Base-by-base conservation (phyloP, 2,113 vertebrate species). In the Triplophysa siluroides region DNA sequence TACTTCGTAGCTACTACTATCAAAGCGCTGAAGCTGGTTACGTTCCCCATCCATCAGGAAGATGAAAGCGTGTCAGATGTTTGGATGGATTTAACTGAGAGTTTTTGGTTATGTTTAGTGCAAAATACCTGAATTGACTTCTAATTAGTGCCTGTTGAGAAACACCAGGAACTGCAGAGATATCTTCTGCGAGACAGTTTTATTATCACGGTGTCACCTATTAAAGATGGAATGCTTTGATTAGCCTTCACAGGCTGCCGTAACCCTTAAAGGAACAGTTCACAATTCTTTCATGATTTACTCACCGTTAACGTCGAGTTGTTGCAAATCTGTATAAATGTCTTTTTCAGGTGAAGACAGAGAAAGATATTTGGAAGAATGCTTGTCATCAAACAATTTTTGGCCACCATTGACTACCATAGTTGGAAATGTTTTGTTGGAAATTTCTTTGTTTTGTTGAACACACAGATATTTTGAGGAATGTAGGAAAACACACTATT, bases 161-260 rank as follows among this genome's bases (percentile, higher is more conserved):
- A 50, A 69, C 43, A 52, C 19, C 21, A 8, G 45, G 11, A 52
- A 24, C 45, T 14, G 12, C 45, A 23, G 67, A 13, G 5, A 3
- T 3, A 68, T 41, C 21, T 70, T 29, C 26, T 26, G 26, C 26
- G 26, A 26, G 26, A 26, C 26, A 26, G 26, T 26, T 26, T 26
- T 26, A 26, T 26, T 26, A 26, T 26, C 26, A 26, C 26, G 26
- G 26, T 26, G 26, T 26, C 26, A 26, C 26, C 26, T 26, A 54
- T 71, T 52, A 71, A 54, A 54, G 18, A 54, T 54, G 52, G 1
- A 54, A 19, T 54, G 21, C 65, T 82, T 50, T 70, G 62, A 65
- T 78, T 41, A 70, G 76, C 83, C 54, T 41, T 21, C 23, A 50
- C 80, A 79, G n/a, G 68, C 61, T 43, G 73, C 79, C 50, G 2